Evolutionary conservation across 2,888 invertebrate species (phyloP).

Genomic region (Temnothorax rugatulus): DNA sequence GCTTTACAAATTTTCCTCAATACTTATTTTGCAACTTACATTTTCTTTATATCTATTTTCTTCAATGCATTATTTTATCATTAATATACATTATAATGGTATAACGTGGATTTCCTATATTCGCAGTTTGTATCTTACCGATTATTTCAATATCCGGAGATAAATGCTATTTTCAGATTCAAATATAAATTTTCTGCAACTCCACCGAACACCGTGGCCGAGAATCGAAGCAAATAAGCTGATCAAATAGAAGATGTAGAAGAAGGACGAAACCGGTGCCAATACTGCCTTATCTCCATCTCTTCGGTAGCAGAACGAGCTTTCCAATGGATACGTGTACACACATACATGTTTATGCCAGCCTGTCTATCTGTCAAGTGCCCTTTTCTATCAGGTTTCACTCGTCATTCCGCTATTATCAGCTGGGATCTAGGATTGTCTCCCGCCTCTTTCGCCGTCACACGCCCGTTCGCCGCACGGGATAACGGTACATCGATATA

Average conservation of each 20-base stretch:
- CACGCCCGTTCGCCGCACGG: conserved; percentile 43
- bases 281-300: conserved; percentile 71
- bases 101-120: neutral
- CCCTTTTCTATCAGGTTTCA: conserved; percentile 68
- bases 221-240: conserved; percentile 6
- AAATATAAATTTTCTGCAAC: neutral
- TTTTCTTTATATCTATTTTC: neutral
- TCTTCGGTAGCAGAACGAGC: conserved; percentile 71
- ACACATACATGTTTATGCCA: conserved; percentile 70
- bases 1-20: neutral
- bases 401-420: conserved; percentile 72
- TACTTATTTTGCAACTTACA: neutral
- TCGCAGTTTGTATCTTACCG: neutral
- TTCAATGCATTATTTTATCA: neutral
- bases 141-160: neutral
- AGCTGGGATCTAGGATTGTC: conserved; percentile 67
- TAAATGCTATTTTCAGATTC: neutral
- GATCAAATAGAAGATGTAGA: conserved; percentile 31
- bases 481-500: conserved; percentile 67
- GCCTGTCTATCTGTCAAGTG: conserved; percentile 78
- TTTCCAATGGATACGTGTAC: conserved; percentile 26
- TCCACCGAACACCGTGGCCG: neutral
- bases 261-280: conserved; percentile 52
- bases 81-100: neutral
- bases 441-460: conserved; percentile 54